Percentiles rank a stretch among this genome's conserved stretches.
Conservation (phyloP, 2,113 vertebrate species). For the Notiomystis cincta region DNA sequence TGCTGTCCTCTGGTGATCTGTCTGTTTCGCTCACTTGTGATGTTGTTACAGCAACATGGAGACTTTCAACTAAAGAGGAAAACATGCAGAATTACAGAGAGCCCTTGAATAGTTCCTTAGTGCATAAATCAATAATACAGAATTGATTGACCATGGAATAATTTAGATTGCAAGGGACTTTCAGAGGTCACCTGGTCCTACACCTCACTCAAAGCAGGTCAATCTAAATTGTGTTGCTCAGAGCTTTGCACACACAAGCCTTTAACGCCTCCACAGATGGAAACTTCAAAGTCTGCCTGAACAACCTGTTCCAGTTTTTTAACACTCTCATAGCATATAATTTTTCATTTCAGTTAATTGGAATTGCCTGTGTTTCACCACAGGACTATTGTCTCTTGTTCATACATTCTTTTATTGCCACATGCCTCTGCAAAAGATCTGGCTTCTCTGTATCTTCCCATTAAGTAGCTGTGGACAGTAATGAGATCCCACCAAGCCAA, state of each 20-base stretch:
- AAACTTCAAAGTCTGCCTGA: background rate
- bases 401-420: background rate
- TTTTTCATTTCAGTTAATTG: background rate
- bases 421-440: background rate
- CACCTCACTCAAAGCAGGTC: background rate
- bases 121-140: background rate
- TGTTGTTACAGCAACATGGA: constrained; percentile 59
- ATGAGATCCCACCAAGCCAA: background rate
- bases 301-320: background rate
- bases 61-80: constrained; percentile 69
- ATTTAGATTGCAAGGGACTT: background rate
- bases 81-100: background rate
- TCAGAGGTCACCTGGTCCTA: background rate
- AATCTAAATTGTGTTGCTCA: background rate
- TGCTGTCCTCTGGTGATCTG: background rate
- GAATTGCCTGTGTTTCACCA: background rate
- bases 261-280: background rate
- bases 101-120: background rate
- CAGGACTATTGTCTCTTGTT: background rate
- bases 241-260: background rate
- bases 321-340: background rate
- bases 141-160: background rate
- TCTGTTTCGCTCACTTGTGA: constrained; percentile 27
- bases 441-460: background rate
- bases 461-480: background rate